Conservation (phyloP, 2,113 vertebrate species). For the Percina caprodes region DNA sequence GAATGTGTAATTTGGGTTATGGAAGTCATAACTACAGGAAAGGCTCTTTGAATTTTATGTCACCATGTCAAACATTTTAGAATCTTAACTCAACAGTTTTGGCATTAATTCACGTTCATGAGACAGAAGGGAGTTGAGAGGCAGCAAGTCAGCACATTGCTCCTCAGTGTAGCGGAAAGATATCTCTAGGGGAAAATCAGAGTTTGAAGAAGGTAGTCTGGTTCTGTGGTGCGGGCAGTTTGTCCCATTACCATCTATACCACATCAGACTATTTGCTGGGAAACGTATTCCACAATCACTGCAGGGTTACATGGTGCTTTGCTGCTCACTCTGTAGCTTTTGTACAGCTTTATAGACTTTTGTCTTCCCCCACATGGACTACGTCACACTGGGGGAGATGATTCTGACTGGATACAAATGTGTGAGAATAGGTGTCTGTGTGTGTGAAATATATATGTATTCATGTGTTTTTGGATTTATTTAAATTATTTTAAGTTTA, state of each 20-base stretch:
- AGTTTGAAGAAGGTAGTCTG: too few relatives aligned
- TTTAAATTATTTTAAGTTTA: not conserved
- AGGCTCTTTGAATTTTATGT: not conserved
- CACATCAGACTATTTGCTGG: not conserved
- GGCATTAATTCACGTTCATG: not conserved
- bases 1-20: not conserved
- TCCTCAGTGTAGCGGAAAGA: too few relatives aligned
- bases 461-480: not conserved
- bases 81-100: not conserved
- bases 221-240: too few relatives aligned
- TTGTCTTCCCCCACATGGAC: not conserved
- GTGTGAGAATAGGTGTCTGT: not conserved
- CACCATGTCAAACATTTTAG: not conserved
- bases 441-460: not conserved
- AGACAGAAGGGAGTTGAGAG: not conserved
- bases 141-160: not conserved
- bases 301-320: not conserved
- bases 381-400: slow-evolving; percentile 9
- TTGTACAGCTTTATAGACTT: slow-evolving; percentile 2
- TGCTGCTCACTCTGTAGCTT: slow-evolving; percentile 8
- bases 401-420: slow-evolving; percentile 7
- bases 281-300: not conserved
- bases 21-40: not conserved
- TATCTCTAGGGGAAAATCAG: too few relatives aligned
- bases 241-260: not conserved